Base-by-base conservation (phyloP, 92 coral and sea anemone species). In the Parazoanthus darwini region DNA sequence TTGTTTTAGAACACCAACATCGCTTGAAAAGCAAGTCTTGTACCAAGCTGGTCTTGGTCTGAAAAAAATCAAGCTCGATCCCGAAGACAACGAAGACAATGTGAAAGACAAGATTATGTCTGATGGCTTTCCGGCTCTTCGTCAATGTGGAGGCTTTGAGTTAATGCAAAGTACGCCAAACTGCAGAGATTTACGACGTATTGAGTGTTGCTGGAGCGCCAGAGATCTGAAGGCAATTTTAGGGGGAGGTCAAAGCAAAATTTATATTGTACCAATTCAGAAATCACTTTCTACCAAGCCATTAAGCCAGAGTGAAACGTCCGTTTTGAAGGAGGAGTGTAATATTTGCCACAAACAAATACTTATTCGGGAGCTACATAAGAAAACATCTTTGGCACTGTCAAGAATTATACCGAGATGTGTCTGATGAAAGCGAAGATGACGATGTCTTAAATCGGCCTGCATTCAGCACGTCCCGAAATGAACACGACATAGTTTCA, bases 61-160 rank as follows among this genome's bases (percentile, higher is more conserved):
- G 78, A 92, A 91, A 80, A 94, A 92, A 74, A 94, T 94, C 77
- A 89, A 91, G 86, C 79, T 92, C 4, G 90, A 91, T 54, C 74
- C 67, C 48, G 88, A 94, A 14, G 95, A 94, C 79, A 81, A 91
- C 63, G 94, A 94, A 89, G 77, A 88, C 54, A 87, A 82, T 1
- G 94, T 90, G 67, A 88, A 68, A 35, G 80, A 86, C 5, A 92
- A 92, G 80, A 68, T 92, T 5, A 82, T 77, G 7, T 93, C 94
- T 23, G 95, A 91, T 79, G 88, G 94, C 37, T 91, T 94, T 89
- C 92, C 95, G 16, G 79, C 88, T 11, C 93, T 94, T 77, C 88
- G 89, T 10, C 38, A 77, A 33, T 72, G 88, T 80, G 92, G 95
- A 26, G 95, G 92, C 2, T 92, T 92, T 44, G 94, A 91, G 78